Base-by-base conservation (phyloP, 2,888 invertebrate species). In the Drosophila falleni region DNA sequence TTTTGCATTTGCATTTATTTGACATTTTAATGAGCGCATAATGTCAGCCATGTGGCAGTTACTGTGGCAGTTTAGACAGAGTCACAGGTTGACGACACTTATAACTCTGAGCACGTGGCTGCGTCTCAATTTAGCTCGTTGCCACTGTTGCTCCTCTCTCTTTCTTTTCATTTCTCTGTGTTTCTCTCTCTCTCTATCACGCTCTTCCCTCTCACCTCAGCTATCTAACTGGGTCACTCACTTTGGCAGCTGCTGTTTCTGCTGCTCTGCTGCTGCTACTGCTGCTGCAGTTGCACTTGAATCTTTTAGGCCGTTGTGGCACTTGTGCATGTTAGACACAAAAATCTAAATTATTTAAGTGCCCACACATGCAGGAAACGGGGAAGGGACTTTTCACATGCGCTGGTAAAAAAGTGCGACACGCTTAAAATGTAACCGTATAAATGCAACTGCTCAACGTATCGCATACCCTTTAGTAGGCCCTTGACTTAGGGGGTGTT, bases 301-400 rank as follows among this genome's bases (percentile, higher is more conserved):
- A 87, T 90, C 85, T 89, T 83, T 89, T 84, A 79, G 89, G 86
- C 90, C 90, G 85, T 74, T 87, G 80, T 75, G 81, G 80, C 80
- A 87, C 86, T 89, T 89, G 88, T 85, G 89, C 90, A 87, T 89
- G 90, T 87, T 89, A 87, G 89, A 90, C 89, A 87, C 90, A 89
- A 90, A 87, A 89, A 90, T 87, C 85, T 90, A 90, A 90, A 87
- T 87, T 90, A 87, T 87, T 87, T 90, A 90, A 87, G 87, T 90
- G 87, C 80, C 85, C 73, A 58, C 58, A 60, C 50, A 55, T 54
- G 70, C 50, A 44, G 55, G 31, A 35, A 58, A 31, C 33, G 46
- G 15, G 16, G 26, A 11, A 35, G 15, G 8, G 33, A 5, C 13
- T 15, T 51, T 54, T 65, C 42, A 35, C 54, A 62, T 47, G 39